These are phyloP conservation scores for Drosophila erecta DNA, from an alignment of 1,140 invertebrate genomes.

Conservation along the genomic window DNA sequence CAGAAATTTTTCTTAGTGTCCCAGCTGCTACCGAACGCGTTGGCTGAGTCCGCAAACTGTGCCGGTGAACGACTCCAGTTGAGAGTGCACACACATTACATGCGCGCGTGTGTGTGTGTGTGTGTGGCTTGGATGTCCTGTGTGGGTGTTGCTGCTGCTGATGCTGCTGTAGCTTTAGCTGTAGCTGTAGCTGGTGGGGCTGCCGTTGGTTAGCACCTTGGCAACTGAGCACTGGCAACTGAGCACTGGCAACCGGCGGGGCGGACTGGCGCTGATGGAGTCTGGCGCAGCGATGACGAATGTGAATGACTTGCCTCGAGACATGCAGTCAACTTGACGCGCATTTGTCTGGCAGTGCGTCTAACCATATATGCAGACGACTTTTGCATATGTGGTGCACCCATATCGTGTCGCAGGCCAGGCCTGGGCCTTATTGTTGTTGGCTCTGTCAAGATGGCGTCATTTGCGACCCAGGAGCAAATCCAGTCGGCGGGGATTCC, in stretches of 20 bases:
- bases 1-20: neutral
- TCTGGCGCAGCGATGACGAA: conserved; percentile 69
- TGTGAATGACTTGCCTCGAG: conserved; percentile 82
- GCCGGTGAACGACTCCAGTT: conserved; percentile 69
- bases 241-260: conserved; percentile 28
- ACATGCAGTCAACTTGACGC: conserved; percentile 82
- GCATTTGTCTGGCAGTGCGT: conserved; percentile 82
- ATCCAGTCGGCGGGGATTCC: conserved; percentile 16
- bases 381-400: conserved; percentile 50
- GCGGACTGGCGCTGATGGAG: conserved; percentile 45
- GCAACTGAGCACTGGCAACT: conserved; percentile 30
- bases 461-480: conserved; percentile 57
- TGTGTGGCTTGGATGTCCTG: conserved; percentile 25
- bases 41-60: conserved; percentile 60
- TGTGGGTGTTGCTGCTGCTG: conserved; percentile 66
- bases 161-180: conserved; percentile 44
- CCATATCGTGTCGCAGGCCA: conserved; percentile 17
- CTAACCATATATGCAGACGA: conserved; percentile 64
- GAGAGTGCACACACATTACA: conserved; percentile 11
- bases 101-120: too few relatives aligned
- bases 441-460: conserved; percentile 77
- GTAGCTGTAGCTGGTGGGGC: conserved; percentile 56
- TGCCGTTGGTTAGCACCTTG: conserved; percentile 69
- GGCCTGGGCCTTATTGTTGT: conserved; percentile 38
- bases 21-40: conserved; percentile 33